These are phyloP conservation scores for Oreochromis tanganicae DNA, from an alignment of 2,113 vertebrate species.

Conservation along the genomic window DNA sequence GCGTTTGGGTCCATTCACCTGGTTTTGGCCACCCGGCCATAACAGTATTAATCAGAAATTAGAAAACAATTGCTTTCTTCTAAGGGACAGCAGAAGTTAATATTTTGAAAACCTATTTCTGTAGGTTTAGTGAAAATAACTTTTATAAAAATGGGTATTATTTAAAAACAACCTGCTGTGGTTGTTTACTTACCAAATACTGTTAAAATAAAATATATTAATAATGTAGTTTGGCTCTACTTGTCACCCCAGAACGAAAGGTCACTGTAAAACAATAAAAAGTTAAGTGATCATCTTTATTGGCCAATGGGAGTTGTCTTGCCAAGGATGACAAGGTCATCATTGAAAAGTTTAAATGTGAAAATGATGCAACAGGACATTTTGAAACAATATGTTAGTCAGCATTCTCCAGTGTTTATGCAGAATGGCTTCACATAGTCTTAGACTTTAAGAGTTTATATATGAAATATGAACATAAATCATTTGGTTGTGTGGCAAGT, in stretches of 20 bases:
- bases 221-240: not conserved
- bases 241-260: not conserved
- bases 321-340: not conserved
- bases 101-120: not conserved
- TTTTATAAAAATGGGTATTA: not conserved
- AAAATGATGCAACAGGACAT: not conserved
- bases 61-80: not conserved
- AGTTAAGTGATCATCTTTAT: not conserved
- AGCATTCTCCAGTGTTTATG: not conserved
- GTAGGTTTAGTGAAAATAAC: not conserved
- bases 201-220: not conserved
- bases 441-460: not conserved
- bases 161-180: not conserved
- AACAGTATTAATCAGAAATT: not conserved
- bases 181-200: not conserved
- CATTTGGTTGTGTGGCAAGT: not conserved
- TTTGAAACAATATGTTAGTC: not conserved
- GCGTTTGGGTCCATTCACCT: not conserved
- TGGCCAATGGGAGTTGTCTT: not conserved
- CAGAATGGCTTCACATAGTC: not conserved
- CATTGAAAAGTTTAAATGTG: not conserved
- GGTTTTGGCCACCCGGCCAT: not conserved
- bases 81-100: not conserved
- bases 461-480: not conserved
- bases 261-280: not conserved